Conservation (phyloP, 2,797 vertebrate genomes). For the Channa striata region DNA sequence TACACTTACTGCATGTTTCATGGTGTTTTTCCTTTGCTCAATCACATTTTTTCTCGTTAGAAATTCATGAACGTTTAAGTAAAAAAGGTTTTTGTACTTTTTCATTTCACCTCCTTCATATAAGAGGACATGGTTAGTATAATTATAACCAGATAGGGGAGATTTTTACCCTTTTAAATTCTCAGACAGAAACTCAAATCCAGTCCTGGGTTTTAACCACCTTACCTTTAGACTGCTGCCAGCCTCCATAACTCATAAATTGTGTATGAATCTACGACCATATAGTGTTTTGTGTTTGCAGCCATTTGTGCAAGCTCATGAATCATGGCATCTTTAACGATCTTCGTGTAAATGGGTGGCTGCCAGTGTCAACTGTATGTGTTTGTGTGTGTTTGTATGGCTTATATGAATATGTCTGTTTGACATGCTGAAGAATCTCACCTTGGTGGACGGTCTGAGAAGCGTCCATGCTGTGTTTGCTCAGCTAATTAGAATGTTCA, state of each 20-base stretch:
- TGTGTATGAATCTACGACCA: no score
- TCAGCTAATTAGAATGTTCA: constrained; percentile 72
- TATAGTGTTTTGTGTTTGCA: no score
- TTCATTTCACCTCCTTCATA: neutral
- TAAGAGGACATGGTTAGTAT: neutral
- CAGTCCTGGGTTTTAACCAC: constrained; percentile 10
- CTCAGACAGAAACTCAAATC: constrained; percentile 2
- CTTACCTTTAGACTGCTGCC: constrained; percentile 2
- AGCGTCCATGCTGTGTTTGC: constrained; percentile 42
- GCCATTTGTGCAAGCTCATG: no score
- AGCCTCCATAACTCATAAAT: constrained; percentile 30
- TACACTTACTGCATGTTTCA: constrained; percentile 41
- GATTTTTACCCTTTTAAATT: constrained; percentile 3
- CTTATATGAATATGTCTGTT: neutral
- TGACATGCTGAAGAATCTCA: constrained; percentile 1
- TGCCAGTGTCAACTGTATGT: constrained; percentile 5
- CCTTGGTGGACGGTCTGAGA: constrained; percentile 8
- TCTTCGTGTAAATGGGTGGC: neutral
- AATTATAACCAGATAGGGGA: constrained; percentile 1
- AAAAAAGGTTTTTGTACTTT: constrained; percentile 6
- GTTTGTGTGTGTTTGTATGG: neutral
- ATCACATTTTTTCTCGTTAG: constrained; percentile 22
- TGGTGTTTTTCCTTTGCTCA: constrained; percentile 19
- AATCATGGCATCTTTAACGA: no score
- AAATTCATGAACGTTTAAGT: constrained; percentile 19